Base-by-base conservation (phyloP, 2,797 vertebrate species). In the Clarias laeviceps region DNA sequence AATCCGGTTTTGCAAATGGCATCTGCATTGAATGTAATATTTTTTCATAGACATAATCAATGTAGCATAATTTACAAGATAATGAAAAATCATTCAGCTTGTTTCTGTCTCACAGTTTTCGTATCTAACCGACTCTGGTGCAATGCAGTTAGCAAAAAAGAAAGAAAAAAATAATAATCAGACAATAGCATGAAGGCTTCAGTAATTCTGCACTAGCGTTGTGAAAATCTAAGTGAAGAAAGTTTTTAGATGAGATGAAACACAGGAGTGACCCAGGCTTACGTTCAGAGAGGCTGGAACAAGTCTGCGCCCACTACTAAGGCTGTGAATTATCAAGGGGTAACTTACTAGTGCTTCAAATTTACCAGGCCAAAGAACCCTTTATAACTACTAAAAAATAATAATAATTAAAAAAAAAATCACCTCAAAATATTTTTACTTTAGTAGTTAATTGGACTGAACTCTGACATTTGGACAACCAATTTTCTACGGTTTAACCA, bases 31-130 rank as follows among this genome's bases (percentile, higher is more conserved):
- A 84, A 59, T 73, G 34, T 27, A 40, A 45, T 61, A 34, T 34
- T 56, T 84, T 68, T 22, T 27, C 45, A 40, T n/a, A 66, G 61
- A 50, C 12, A 50, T 77, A 84, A 65, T 77, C 27, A 40, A 29
- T 78, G 57, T n/a, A 78, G 34, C 32, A 37, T 78, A 18, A 78
- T 78, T 61, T 61, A 61, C 76, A 24, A 24, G 61, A 61, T 61
- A 61, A 78, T 61, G 56, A 78, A 78, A 78, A 78, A 59, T 78
- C 56, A 34, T 78, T 34, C 15, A 78, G 27, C 9, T n/a, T 24
- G 20, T 61, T 40, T 78, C 32, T 74, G n/a, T 29, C 45, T 22
- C 50, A 61, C 56, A 61, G 76, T 37, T 78, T 78, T 22, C 4
- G 50, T 18, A 0, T 34, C 73, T 50, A 50, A 73, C 6, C 2